Evolutionary conservation across 2,113 vertebrate species (phyloP), one percentile per base, ranked within the genome.

Genomic region (Triplophysa rosa): DNA sequence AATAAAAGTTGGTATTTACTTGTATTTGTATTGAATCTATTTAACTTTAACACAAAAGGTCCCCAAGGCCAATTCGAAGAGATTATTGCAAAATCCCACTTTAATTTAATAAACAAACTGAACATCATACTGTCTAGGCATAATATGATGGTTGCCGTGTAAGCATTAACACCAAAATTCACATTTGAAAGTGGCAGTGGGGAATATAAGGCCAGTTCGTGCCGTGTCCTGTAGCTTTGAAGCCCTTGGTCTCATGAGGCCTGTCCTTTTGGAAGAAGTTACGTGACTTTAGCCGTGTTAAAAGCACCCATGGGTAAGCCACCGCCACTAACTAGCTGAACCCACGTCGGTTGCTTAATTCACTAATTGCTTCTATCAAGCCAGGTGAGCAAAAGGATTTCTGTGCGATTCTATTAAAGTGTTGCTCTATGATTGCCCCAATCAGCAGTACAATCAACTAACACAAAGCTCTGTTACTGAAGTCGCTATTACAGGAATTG

Each of bases 251-350:
- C 45, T 64, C 77, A 37, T 9, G 17, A 63, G 40, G 17, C 19
- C 12, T 73, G 37, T 33, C 23, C 21, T 61, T 54, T 29, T 10
- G 4, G 58, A 45, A 40, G 17, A 79, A 26, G 58, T 67, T 58
- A 71, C 54, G 49, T 64, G 67, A 21, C 52, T 71, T 56, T 49
- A 71, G 26, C 67, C 49, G 13, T 67, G 47, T 23, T 63, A 64
- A 79, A 61, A 71, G 58, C 56, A 33, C 67, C 64, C 54, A 49
- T 21, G 19, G 45, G 26, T 52, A 54, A 14, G 16, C 12, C 59
- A 70, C 5, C 23, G 26, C n/a, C 2, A 40, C 76, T 56, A 67
- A 21, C 40, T 78, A 58, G 23, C 13, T n/a, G 3, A 56, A 71
- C 21, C 17, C 37, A 37, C 12, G 8, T 9, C 17, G 37, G 17